A percentile compares a stretch with the other conserved stretches of the same genome.
Evolutionary conservation across 2,113 vertebrate species (phyloP).

Genomic region (Mola mola): DNA sequence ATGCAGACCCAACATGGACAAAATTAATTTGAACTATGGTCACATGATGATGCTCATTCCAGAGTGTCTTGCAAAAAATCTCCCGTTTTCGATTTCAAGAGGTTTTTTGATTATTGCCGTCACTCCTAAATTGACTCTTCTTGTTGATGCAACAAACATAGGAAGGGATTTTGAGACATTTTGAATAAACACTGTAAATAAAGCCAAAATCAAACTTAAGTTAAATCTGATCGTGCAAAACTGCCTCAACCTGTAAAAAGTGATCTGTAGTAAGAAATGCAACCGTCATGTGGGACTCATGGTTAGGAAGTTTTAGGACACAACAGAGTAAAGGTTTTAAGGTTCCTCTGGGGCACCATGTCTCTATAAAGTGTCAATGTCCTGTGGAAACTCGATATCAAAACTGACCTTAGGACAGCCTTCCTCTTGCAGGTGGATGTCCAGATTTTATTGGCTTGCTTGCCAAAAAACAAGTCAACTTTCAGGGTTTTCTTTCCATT

Average conservation of each 20-base stretch:
- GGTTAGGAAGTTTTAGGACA: slow-evolving; percentile 30
- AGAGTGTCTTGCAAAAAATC: slow-evolving; percentile 77
- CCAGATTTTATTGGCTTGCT: slow-evolving; percentile 61
- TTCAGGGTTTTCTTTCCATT: slow-evolving; percentile 61
- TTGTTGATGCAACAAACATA: slow-evolving; percentile 21
- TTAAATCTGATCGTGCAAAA: slow-evolving; percentile 31
- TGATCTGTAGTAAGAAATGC: slow-evolving; percentile 20
- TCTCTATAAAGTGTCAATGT: slow-evolving; percentile 23
- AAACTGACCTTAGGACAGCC: slow-evolving; percentile 69
- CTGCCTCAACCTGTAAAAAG: slow-evolving; percentile 29
- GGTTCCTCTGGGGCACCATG: slow-evolving; percentile 25
- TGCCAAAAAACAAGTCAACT: slow-evolving; percentile 58
- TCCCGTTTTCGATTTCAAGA: slow-evolving; percentile 38
- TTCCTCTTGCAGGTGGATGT: slow-evolving; percentile 18
- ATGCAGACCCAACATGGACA: no score
- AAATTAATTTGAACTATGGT: slow-evolving; percentile 45
- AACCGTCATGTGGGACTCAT: slow-evolving; percentile 11
- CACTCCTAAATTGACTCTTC: slow-evolving; percentile 42
- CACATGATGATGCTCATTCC: slow-evolving; percentile 36
- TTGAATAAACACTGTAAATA: slow-evolving; percentile 29
- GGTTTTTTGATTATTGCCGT: slow-evolving; percentile 26
- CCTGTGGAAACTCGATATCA: slow-evolving; percentile 46
- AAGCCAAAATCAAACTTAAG: slow-evolving; percentile 24
- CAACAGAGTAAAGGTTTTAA: slow-evolving; percentile 20
- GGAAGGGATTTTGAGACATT: slow-evolving; percentile 5